Evolutionary conservation across 2,888 invertebrate genomes (phyloP).

Genomic region (Cyclophora albipunctata): DNA sequence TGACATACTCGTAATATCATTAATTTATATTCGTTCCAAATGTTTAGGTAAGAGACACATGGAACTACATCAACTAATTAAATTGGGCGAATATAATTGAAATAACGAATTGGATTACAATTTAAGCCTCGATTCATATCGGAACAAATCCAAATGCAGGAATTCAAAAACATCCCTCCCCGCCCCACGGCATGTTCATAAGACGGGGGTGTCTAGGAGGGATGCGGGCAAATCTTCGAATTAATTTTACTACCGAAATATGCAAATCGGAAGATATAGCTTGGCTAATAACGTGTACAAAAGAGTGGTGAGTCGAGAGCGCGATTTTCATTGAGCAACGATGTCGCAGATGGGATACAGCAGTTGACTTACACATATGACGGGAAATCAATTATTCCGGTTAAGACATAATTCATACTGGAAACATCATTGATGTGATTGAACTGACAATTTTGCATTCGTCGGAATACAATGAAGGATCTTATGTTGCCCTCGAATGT

Average conservation of each 20-base stretch:
- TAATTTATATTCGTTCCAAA: no score
- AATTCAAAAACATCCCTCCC: conserved; percentile 60
- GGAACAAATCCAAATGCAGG: conserved; percentile 60
- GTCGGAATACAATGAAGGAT: no score
- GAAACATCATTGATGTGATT: no score
- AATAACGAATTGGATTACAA: conserved; percentile 27
- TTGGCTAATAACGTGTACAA: conserved; percentile 75
- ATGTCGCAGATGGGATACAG: conserved; percentile 2
- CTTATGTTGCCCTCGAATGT: no score
- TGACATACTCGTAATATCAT: no score
- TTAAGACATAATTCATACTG: no score
- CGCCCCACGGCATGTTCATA: conserved; percentile 9
- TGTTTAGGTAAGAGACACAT: no score
- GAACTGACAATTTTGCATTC: no score
- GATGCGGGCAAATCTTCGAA: conserved; percentile 76
- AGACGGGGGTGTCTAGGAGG: conserved; percentile 46
- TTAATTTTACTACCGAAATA: conserved; percentile 77
- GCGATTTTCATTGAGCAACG: conserved; percentile 36
- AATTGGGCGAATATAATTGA: conserved; percentile 15
- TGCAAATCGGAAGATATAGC: conserved; percentile 73
- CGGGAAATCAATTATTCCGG: not conserved
- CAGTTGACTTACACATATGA: conserved; percentile 18
- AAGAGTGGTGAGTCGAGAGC: conserved; percentile 70
- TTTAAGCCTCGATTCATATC: conserved; percentile 39
- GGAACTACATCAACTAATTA: no score